Evolutionary conservation across 2,113 vertebrate species (phyloP), one percentile per base, ranked within the genome.

Genomic region (Girardinichthys multiradiatus): DNA sequence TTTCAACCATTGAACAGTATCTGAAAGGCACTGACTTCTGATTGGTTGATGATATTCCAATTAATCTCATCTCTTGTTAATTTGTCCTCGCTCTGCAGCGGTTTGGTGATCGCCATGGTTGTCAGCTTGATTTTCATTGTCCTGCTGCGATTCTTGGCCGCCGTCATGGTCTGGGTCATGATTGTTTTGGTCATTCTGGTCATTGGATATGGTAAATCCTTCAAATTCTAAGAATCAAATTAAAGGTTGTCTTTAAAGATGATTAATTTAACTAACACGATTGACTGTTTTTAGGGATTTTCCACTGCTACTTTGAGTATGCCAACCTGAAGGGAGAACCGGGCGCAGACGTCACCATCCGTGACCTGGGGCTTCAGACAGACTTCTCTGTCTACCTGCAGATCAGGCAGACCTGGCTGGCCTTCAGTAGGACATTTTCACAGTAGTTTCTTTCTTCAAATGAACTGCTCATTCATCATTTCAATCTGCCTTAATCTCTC

Each of bases 91-190:
- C 31, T 0, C 67, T 84, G 61, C 90, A 99, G 98, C 28, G 97
- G 96, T 21, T 92, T 99, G 42, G 91, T 96, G 64, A 95, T 98
- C 0, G 96, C 97, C 42, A 98, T 98, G 97, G 48, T 93, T 5
- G 58, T 96, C 88, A 99, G 98, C 75, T 91, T 99, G 19, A 72
- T 97, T 35, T 99, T 99, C 91, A 95, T 99, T 3, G 74, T 98
- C 37, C 91, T 99, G 77, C 91, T 99, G 27, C 94, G 97, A 1
- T 98, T 92, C 88, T 78, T 98, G 91, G 98, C 97, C 0, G 96
- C 95, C 2, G 42, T 98, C 73, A 97, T 98, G 96, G 89, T 99
- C 58, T 98, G 97, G 97, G 92, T 97, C 89, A 98, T 97, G 95
- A 96, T 99, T 1, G 77, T 97, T 63, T 78, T 97, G 93, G 95